Evolutionary conservation across 2,888 invertebrate genomes (phyloP).

Genomic region (Myopa testacea): DNA sequence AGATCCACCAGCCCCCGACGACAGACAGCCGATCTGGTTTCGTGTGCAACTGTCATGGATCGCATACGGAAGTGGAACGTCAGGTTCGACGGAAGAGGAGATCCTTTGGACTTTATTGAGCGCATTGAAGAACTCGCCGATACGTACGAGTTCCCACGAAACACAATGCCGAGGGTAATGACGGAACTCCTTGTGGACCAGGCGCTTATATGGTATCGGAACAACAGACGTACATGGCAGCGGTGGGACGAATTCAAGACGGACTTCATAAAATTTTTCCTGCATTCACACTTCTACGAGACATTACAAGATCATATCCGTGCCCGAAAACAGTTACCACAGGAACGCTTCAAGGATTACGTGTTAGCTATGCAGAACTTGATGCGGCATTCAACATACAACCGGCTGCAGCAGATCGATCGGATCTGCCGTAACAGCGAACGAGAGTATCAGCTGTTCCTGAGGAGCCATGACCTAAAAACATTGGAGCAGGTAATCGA

Average conservation of each 20-base stretch:
- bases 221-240: background rate
- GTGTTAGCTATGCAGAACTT: background rate
- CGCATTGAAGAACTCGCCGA: background rate
- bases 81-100: background rate
- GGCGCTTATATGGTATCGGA: background rate
- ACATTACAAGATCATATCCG: background rate
- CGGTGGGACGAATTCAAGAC: background rate
- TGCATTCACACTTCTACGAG: background rate
- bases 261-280: background rate
- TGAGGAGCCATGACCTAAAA: background rate
- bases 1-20: background rate
- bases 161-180: background rate
- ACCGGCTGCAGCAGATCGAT: background rate
- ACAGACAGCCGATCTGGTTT: background rate
- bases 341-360: background rate
- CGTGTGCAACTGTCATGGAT: background rate
- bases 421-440: conserved; percentile 4
- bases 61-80: background rate
- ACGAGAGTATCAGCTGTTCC: background rate
- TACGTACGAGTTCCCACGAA: background rate
- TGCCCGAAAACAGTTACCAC: background rate
- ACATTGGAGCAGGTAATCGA: background rate
- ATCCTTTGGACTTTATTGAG: background rate
- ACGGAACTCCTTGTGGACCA: background rate
- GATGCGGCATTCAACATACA: background rate